Conservation (phyloP, 2,888 invertebrate species). For the Scrobipalpa atriplicella region DNA sequence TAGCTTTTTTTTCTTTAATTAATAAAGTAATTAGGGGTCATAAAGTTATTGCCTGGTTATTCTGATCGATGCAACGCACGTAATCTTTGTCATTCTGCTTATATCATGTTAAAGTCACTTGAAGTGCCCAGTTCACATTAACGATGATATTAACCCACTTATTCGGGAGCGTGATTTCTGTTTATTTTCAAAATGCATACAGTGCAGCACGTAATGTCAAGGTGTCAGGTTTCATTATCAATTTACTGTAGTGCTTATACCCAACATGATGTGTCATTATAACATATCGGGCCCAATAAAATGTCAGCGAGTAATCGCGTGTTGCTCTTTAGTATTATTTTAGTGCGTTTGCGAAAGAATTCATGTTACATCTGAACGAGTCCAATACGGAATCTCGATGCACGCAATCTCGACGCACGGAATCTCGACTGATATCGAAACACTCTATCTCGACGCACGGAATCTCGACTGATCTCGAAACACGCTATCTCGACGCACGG, state of each 20-base stretch:
- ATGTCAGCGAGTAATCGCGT: constrained; percentile 7
- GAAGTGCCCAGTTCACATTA: constrained; percentile 20
- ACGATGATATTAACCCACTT: constrained; percentile 25
- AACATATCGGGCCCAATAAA: constrained; percentile 16
- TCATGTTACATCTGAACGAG: background rate
- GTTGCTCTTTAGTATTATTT: background rate
- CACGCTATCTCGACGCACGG: no score
- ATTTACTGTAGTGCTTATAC: constrained; percentile 13
- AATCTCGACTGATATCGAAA: no score
- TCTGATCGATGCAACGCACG: constrained; percentile 9
- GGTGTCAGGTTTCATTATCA: constrained; percentile 21
- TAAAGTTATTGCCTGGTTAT: constrained; percentile 9
- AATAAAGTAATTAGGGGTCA: constrained; percentile 40
- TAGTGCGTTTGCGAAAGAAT: constrained; percentile 3
- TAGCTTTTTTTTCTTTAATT: constrained; percentile 35
- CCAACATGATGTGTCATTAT: constrained; percentile 17
- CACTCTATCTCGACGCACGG: no score
- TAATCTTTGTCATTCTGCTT: background rate
- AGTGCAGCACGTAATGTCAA: constrained; percentile 20
- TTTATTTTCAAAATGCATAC: constrained; percentile 18
- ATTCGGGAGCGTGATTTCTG: constrained; percentile 20
- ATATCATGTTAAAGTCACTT: background rate
- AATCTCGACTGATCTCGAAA: no score
- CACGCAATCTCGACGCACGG: no score
- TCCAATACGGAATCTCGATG: no score